phyloP scores from a whole-genome alignment of 2,888 invertebrate genomes.

The Barypeithes pellucidus region DNA sequence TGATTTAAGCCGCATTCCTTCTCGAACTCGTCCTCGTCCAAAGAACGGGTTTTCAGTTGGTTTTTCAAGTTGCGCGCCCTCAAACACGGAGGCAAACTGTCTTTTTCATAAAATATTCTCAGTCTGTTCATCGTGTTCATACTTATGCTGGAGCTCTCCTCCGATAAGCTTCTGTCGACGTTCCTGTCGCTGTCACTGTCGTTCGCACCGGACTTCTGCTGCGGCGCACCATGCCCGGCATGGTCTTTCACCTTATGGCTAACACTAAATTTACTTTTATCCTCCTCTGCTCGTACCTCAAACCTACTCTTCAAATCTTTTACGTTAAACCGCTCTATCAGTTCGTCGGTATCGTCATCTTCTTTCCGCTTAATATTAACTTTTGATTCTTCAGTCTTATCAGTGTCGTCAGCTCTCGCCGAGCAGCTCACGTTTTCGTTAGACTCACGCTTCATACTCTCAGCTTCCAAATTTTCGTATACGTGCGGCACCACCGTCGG shows the following conservation, averaged over 20 bases:
- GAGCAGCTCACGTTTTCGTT: conserved; percentile 40
- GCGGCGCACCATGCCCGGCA: conserved; percentile 1
- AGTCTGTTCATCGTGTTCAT: conserved; percentile 15
- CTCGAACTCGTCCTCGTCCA: conserved; percentile 83
- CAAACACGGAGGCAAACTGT: conserved; percentile 75
- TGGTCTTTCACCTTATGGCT: conserved; percentile 15
- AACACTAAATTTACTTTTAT: conserved; percentile 21
- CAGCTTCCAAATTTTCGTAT: conserved; percentile 66
- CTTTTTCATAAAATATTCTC: conserved; percentile 64
- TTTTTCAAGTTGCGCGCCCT: conserved; percentile 78
- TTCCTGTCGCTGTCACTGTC: conserved; percentile 20
- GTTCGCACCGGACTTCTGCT: conserved; percentile 1
- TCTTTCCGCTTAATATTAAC: conserved; percentile 53
- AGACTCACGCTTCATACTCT: conserved; percentile 55
- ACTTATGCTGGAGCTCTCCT: conserved; percentile 44
- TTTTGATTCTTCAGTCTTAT: conserved; percentile 38
- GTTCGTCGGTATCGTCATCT: conserved; percentile 40
- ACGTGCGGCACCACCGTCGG: conserved; percentile 61
- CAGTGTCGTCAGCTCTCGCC: neutral
- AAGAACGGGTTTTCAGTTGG: conserved; percentile 78
- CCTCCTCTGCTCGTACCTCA: conserved; percentile 56
- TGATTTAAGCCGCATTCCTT: conserved; percentile 75
- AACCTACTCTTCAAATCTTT: conserved; percentile 64
- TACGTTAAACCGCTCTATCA: conserved; percentile 61
- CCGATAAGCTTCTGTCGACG: conserved; percentile 13